These are phyloP conservation scores for Boleophthalmus pectinirostris DNA, from an alignment of 2,113 vertebrate genomes.

Conservation along the genomic window DNA sequence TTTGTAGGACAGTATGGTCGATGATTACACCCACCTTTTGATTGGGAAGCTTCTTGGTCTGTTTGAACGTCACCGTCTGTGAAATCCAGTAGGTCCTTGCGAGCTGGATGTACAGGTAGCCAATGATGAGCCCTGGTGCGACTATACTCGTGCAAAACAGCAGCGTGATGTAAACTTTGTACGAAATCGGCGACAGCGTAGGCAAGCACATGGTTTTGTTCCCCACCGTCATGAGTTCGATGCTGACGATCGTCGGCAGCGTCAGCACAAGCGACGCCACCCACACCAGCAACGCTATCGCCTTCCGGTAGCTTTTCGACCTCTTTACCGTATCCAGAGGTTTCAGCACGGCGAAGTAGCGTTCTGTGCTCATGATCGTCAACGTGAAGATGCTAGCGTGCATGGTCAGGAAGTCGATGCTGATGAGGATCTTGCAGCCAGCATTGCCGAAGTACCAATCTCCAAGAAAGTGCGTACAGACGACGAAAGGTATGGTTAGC, in stretches of 20 bases:
- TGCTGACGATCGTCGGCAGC: constrained; percentile 87
- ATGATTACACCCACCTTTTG: constrained; percentile 68
- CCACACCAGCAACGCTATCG: constrained; percentile 87
- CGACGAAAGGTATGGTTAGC: constrained; percentile 89
- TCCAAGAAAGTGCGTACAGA: constrained; percentile 88
- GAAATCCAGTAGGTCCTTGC: constrained; percentile 90
- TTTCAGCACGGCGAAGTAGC: constrained; percentile 88
- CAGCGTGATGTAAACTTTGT: constrained; percentile 86
- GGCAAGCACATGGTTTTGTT: constrained; percentile 85
- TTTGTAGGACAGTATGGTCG: no score
- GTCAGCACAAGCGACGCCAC: constrained; percentile 84
- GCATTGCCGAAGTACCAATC: constrained; percentile 89
- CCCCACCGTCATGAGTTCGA: constrained; percentile 81
- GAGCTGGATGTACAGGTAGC: constrained; percentile 87
- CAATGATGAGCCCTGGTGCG: constrained; percentile 88
- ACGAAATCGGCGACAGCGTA: constrained; percentile 82
- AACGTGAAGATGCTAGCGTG: constrained; percentile 93
- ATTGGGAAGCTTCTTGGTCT: constrained; percentile 85
- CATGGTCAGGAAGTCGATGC: constrained; percentile 93
- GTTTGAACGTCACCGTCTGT: constrained; percentile 89
- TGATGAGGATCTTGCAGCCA: constrained; percentile 86
- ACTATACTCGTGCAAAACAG: constrained; percentile 92
- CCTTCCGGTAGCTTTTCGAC: constrained; percentile 89
- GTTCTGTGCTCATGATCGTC: constrained; percentile 90
- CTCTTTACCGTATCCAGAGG: constrained; percentile 89